Evolutionary conservation across 2,888 invertebrate species (phyloP), one percentile per base, ranked within the genome.

Genomic region (Campopleginae sp.): DNA sequence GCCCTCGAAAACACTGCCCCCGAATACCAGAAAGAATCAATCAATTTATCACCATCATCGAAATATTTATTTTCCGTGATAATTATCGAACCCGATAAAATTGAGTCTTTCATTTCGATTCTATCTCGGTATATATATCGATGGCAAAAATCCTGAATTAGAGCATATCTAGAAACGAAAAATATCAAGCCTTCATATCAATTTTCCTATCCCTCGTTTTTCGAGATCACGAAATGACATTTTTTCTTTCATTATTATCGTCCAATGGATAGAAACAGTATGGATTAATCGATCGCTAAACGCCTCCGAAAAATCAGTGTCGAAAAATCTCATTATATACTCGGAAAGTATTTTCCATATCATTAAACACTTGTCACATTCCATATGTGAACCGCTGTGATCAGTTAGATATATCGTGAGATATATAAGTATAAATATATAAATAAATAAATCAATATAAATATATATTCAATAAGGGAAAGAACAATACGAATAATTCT

Each of bases 351-450:
- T 85, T 82, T 85, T 85, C 82, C 58, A 82, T 85, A 80, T 76
- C 54, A 79, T 75, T 68, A 46, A 78, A 85, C 72, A 85, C 85
- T 85, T 70, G 74, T 79, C 85, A 82, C 85, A 89, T 88, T 90
- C 88, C 89, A 88, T 61, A 78, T 86, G 85, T 79, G 86, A 87
- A 86, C 86, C 82, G 80, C 89, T 89, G 88, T 89, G 87, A 90
- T 89, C 85, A 82, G 85, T 80, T 82, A 85, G 85, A 68, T 48
- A 82, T 82, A 82, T 85, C 80, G 42, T 72, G 76, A 79, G 65
- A 79, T 74, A 82, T 44, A 31, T 17, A 74, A 14, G 61, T 44
- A 63, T 61, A 76, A 38, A 72, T 38, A 72, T 38, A 76, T 46
- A 75, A 12, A 63, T 61, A 75, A 1, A 63, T 10, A 38, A 1